Evolutionary conservation across 2,888 invertebrate genomes (phyloP).

Genomic region (Aethes cnicana): DNA sequence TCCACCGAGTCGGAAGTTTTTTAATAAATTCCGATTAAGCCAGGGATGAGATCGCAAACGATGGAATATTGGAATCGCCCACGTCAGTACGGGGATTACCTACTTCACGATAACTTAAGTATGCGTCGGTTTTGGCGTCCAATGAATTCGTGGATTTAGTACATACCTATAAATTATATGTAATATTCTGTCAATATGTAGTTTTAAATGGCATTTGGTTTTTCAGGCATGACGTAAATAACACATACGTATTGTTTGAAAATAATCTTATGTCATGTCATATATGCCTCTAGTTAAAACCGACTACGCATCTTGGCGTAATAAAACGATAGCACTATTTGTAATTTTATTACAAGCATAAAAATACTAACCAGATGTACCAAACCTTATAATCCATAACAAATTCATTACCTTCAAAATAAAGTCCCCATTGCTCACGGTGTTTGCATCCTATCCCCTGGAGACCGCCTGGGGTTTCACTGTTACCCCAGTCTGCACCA

Average conservation of each 20-base stretch:
- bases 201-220: too few species aligned
- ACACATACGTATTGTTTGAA: too few species aligned
- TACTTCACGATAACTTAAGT: constrained; percentile 21
- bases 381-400: constrained; percentile 26
- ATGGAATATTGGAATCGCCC: constrained; percentile 19
- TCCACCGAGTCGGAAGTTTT: constrained; percentile 44
- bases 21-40: constrained; percentile 48
- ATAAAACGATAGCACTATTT: too few species aligned
- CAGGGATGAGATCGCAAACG: constrained; percentile 28
- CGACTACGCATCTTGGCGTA: too few species aligned
- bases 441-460: constrained; percentile 57
- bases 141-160: constrained; percentile 12
- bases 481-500: constrained; percentile 71
- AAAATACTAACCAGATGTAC: constrained; percentile 37
- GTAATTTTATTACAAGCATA: too few species aligned
- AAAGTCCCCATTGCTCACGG: constrained; percentile 73
- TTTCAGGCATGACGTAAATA: too few species aligned
- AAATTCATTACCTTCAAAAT: constrained; percentile 58
- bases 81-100: constrained; percentile 24
- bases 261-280: too few species aligned
- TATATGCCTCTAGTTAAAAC: too few species aligned
- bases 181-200: too few species aligned
- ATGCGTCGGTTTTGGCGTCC: constrained; percentile 1
- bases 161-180: too few species aligned
- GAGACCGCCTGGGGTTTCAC: constrained; percentile 61